These are phyloP conservation scores for Bungarus multicinctus DNA, from an alignment of 2,113 vertebrate genomes.

Conservation along the genomic window DNA sequence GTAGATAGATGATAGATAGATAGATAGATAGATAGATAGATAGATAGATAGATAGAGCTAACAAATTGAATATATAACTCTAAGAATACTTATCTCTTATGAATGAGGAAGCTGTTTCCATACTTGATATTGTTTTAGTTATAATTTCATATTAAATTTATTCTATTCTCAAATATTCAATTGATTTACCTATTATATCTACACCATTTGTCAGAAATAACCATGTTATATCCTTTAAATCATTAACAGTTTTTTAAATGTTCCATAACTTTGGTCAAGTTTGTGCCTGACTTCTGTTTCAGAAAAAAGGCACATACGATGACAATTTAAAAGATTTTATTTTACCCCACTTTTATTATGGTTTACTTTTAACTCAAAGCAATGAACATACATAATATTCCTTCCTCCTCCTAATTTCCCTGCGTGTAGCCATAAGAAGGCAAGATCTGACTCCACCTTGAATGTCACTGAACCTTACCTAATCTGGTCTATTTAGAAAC, in stretches of 20 bases:
- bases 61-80: constrained; percentile 50
- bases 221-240: constrained; percentile 54
- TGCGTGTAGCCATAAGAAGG: neutral
- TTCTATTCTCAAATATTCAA: constrained; percentile 43
- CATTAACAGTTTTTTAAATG: constrained; percentile 58
- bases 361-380: neutral
- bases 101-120: constrained; percentile 30
- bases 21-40: no score
- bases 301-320: constrained; percentile 14
- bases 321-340: neutral
- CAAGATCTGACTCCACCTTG: neutral
- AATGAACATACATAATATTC: neutral
- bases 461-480: neutral
- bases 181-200: constrained; percentile 47
- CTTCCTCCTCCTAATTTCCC: neutral
- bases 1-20: accelerated
- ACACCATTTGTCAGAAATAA: constrained; percentile 50
- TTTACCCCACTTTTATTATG: neutral
- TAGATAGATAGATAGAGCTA: neutral
- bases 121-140: constrained; percentile 36
- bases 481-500: neutral
- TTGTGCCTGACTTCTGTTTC: constrained; percentile 46
- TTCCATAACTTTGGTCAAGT: constrained; percentile 30
- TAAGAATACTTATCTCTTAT: constrained; percentile 15
- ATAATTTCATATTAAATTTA: constrained; percentile 44